Percentiles rank a stretch among this genome's conserved stretches.
Conservation (phyloP, 1,140 invertebrate genomes). For the Atopsyche davidsoni region DNA sequence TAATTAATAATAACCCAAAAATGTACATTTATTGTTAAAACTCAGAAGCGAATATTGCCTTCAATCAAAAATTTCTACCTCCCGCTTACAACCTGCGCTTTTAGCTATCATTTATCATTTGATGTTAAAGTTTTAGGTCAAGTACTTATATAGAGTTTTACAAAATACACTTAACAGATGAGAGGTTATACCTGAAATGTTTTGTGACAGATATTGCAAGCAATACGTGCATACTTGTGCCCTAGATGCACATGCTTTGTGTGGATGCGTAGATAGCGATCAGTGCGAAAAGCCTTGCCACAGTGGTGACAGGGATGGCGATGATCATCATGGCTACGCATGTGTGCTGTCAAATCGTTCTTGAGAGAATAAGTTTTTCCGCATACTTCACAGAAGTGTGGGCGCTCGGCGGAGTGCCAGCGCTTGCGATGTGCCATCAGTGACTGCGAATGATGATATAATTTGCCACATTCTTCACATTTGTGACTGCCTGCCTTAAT, state of each 20-base stretch:
- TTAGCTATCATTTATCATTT: no score
- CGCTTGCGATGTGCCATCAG: conserved; percentile 23
- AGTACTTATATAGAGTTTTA: no score
- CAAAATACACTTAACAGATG: background rate
- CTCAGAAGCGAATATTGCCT: no score
- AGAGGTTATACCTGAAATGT: conserved; percentile 22
- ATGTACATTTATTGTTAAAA: no score
- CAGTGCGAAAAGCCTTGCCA: conserved; percentile 26
- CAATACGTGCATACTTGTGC: conserved; percentile 25
- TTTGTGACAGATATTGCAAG: conserved; percentile 27
- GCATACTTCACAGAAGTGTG: conserved; percentile 43
- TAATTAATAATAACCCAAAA: no score
- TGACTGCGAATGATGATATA: conserved; percentile 27
- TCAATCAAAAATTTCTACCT: no score
- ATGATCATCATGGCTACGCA: conserved; percentile 19
- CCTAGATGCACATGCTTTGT: conserved; percentile 28
- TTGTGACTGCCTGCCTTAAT: conserved; percentile 18
- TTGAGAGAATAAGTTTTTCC: conserved; percentile 35
- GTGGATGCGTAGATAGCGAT: conserved; percentile 29
- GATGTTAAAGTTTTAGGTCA: no score
- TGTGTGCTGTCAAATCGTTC: conserved; percentile 26
- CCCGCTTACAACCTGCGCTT: no score
- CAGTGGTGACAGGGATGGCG: conserved; percentile 19
- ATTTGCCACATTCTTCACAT: conserved; percentile 25
- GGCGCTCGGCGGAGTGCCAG: conserved; percentile 39